Conservation (phyloP, 2,113 vertebrate species). For the Limnothrissa miodon region DNA sequence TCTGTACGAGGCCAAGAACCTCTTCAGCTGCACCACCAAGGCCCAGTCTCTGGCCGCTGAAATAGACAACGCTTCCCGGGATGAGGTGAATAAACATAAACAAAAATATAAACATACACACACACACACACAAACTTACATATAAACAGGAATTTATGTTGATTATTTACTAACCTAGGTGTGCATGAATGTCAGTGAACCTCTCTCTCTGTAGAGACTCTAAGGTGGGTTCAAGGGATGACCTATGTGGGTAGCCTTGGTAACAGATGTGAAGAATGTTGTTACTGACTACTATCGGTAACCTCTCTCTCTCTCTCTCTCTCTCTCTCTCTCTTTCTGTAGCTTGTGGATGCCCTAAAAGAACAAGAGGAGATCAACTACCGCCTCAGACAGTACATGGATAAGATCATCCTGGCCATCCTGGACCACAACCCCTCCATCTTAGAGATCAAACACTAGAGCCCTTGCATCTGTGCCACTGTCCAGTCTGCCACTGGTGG, state of each 20-base stretch:
- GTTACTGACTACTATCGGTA: background rate
- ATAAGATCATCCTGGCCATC: slow-evolving; percentile 98
- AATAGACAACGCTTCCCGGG: slow-evolving; percentile 93
- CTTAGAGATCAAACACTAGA: slow-evolving; percentile 94
- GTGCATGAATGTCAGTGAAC: background rate
- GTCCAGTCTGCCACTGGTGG: background rate
- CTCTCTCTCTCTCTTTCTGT: slow-evolving; percentile 19
- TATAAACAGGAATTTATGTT: background rate
- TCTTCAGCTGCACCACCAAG: slow-evolving; percentile 91
- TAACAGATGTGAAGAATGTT: too few relatives aligned
- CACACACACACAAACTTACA: background rate
- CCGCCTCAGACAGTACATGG: slow-evolving; percentile 96
- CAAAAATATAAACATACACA: background rate
- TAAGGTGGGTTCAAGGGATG: too few relatives aligned
- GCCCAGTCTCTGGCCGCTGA: slow-evolving; percentile 96
- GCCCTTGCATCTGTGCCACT: background rate
- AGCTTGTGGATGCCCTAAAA: slow-evolving; percentile 96
- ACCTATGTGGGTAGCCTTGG: too few relatives aligned
- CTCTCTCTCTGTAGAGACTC: background rate
- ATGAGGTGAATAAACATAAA: slow-evolving; percentile 77
- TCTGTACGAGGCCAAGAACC: slow-evolving; percentile 93
- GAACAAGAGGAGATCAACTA: slow-evolving; percentile 97
- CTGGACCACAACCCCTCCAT: slow-evolving; percentile 98
- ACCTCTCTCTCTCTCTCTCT: slow-evolving; percentile 21
- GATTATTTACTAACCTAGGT: background rate